Conservation (phyloP, 2,888 invertebrate genomes). For the Junonia oenone region DNA sequence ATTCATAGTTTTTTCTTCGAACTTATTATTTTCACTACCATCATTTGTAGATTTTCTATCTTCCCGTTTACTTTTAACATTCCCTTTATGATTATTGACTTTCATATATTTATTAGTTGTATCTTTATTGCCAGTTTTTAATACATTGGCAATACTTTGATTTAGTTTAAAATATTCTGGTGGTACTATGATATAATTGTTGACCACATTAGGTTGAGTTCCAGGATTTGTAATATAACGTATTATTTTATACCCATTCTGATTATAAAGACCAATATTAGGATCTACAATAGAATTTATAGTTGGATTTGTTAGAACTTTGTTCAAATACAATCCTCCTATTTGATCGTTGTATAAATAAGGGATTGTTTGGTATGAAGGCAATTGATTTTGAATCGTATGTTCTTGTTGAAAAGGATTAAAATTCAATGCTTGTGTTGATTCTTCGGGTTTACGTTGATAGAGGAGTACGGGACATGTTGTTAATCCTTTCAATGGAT, state of each 20-base stretch:
- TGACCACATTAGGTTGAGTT: conserved; percentile 37
- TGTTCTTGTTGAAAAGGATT: conserved; percentile 34
- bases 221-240: background rate
- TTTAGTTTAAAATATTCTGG: conserved; percentile 33
- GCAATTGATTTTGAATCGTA: conserved; percentile 35
- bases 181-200: conserved; percentile 46
- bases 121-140: background rate
- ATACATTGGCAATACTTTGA: conserved; percentile 16
- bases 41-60: background rate
- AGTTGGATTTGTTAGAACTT: conserved; percentile 12
- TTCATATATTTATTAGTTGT: background rate
- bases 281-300: conserved; percentile 13
- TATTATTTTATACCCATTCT: conserved; percentile 35
- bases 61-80: background rate
- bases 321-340: conserved; percentile 37
- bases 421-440: conserved; percentile 17
- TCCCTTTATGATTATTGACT: background rate
- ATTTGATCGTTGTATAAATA: conserved; percentile 31
- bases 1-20: background rate
- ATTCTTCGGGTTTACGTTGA: conserved; percentile 20
- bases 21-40: background rate
- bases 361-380: conserved; percentile 6
- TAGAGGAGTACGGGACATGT: conserved; percentile 21
- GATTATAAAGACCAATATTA: conserved; percentile 31
- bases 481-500: conserved; percentile 17